Conservation (phyloP, 2,888 invertebrate genomes). For the Volucella inflata region DNA sequence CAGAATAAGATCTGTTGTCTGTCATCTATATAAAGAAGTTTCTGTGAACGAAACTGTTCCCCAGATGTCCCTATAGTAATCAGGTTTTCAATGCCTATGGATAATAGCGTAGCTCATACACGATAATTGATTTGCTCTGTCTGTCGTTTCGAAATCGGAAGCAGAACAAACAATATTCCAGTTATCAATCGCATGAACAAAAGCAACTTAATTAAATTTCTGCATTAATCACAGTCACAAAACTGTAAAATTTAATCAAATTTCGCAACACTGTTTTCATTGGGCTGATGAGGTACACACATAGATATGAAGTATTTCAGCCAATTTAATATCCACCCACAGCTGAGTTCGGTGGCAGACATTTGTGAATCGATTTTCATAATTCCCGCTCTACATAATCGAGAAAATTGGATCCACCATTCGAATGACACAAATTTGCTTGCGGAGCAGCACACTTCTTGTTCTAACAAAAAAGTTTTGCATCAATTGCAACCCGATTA, state of each 20-base stretch:
- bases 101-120: too few species aligned
- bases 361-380: constrained; percentile 53
- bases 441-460: neutral
- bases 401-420: constrained; percentile 39
- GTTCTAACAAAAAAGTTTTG: constrained; percentile 15
- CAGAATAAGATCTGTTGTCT: too few species aligned
- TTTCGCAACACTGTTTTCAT: neutral
- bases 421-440: constrained; percentile 19
- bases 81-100: too few species aligned
- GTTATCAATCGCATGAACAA: neutral
- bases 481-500: constrained; percentile 23
- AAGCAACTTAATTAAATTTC: neutral
- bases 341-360: neutral
- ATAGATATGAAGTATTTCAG: neutral
- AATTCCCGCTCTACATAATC: constrained; percentile 62
- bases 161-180: neutral
- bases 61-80: too few species aligned
- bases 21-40: too few species aligned
- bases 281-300: too few species aligned
- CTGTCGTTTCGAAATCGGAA: too few species aligned
- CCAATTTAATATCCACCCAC: neutral
- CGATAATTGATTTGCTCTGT: too few species aligned
- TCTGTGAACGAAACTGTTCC: too few species aligned
- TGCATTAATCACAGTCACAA: neutral
- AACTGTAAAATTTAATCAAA: neutral